Percentiles rank a stretch among this genome's conserved stretches.
Conservation (phyloP, 2,797 vertebrate genomes). For the Poeciliopsis gracilis region DNA sequence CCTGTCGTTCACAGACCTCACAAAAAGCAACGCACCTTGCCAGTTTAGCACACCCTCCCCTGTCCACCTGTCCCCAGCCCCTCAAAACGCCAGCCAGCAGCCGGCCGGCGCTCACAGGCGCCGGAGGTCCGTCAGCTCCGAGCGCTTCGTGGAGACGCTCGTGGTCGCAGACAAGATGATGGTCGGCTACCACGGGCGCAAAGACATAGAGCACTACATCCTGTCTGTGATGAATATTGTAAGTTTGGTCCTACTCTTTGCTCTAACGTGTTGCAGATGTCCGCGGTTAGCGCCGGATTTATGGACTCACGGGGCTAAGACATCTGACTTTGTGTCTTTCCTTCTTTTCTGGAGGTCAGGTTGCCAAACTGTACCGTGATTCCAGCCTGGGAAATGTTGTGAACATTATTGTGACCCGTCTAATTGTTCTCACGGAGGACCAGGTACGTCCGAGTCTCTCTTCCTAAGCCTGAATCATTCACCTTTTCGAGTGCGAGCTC, state of each 20-base stretch:
- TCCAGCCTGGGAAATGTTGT: constrained; percentile 99
- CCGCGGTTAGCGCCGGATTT: not conserved
- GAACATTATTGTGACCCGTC: constrained; percentile 98
- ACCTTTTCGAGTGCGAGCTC: not conserved
- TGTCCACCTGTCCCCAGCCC: constrained; percentile 29
- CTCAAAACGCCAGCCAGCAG: constrained; percentile 74
- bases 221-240: constrained; percentile 99
- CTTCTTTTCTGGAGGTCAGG: constrained; percentile 99
- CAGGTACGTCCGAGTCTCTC: constrained; percentile 84
- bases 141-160: constrained; percentile 96
- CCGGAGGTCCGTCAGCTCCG: constrained; percentile 93
- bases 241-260: constrained; percentile 92
- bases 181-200: constrained; percentile 98
- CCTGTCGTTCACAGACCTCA: constrained; percentile 81
- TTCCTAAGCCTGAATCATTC: not conserved
- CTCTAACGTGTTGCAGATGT: not conserved
- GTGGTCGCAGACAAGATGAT: constrained; percentile 99
- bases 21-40: constrained; percentile 79
- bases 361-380: constrained; percentile 99
- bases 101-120: constrained; percentile 73
- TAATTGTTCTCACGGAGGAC: constrained; percentile 98
- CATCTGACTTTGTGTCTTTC: constrained; percentile 99
- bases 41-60: constrained; percentile 74
- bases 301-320: constrained; percentile 61
- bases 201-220: constrained; percentile 99